Conservation (phyloP, 2,888 invertebrate species). For the Pollenia amentaria region DNA sequence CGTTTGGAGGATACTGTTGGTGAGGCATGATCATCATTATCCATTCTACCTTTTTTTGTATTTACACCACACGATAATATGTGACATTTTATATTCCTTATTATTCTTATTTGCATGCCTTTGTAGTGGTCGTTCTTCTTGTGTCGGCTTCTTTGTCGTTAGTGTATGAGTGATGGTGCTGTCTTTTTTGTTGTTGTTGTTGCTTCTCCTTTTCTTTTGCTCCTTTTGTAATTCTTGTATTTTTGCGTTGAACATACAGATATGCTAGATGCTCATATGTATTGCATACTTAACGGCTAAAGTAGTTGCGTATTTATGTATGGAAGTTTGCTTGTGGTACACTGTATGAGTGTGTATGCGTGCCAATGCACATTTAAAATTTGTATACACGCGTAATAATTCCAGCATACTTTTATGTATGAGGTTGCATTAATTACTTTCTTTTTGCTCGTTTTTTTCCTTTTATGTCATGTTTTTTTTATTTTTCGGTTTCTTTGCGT, state of each 20-base stretch:
- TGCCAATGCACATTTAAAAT: conserved; percentile 64
- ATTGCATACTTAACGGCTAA: conserved; percentile 49
- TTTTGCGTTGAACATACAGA: conserved; percentile 31
- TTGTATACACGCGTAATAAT: conserved; percentile 64
- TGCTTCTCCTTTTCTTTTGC: neutral
- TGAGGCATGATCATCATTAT: conserved; percentile 3
- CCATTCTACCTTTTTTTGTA: neutral
- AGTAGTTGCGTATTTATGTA: conserved; percentile 48
- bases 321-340: neutral
- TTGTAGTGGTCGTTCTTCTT: conserved; percentile 65
- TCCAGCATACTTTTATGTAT: conserved; percentile 60
- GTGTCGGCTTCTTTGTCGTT: conserved; percentile 63
- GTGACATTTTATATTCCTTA: conserved; percentile 69
- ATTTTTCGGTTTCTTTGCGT: conserved; percentile 41
- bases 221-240: conserved; percentile 23
- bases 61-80: conserved; percentile 22
- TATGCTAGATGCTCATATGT: conserved; percentile 51
- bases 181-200: neutral
- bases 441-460: conserved; percentile 32
- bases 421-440: conserved; percentile 74
- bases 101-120: conserved; percentile 69
- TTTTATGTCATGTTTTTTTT: conserved; percentile 21
- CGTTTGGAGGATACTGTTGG: conserved; percentile 12
- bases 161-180: conserved; percentile 28
- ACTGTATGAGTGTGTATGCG: conserved; percentile 3